Evolutionary conservation across 2,888 invertebrate genomes (phyloP).

Genomic region (Pharmacophagus antenor): DNA sequence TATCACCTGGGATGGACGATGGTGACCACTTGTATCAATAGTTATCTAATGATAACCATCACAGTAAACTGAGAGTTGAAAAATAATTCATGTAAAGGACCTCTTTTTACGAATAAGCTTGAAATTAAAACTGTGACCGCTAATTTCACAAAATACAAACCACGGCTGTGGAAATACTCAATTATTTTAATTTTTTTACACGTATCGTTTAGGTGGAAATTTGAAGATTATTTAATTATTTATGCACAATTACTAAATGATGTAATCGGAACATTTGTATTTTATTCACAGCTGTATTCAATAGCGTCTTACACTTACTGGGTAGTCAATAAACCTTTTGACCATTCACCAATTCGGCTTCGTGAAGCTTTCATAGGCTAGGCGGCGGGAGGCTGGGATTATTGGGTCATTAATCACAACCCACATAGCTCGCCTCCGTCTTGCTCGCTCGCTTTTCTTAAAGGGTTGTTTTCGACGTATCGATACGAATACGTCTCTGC

Average conservation of each 20-base stretch:
- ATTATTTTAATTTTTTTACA: no score
- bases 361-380: conserved; percentile 73
- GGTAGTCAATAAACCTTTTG: conserved; percentile 79
- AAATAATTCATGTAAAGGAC: no score
- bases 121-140: no score
- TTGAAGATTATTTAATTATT: neutral
- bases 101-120: no score
- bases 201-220: neutral
- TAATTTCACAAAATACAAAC: no score
- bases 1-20: no score
- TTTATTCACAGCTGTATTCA: conserved; percentile 24
- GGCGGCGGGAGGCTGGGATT: conserved; percentile 65
- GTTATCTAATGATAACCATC: no score
- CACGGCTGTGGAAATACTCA: no score
- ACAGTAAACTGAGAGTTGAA: no score
- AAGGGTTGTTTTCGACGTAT: conserved; percentile 38
- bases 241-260: neutral
- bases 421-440: conserved; percentile 46
- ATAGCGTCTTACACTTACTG: conserved; percentile 53
- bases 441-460: conserved; percentile 37
- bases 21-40: no score
- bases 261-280: conserved; percentile 13
- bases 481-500: conserved; percentile 37
- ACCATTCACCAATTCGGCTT: conserved; percentile 80
- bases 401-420: conserved; percentile 79